Evolutionary conservation across 1,140 invertebrate species (phyloP).

Genomic region (Trinorchestia longiramus): DNA sequence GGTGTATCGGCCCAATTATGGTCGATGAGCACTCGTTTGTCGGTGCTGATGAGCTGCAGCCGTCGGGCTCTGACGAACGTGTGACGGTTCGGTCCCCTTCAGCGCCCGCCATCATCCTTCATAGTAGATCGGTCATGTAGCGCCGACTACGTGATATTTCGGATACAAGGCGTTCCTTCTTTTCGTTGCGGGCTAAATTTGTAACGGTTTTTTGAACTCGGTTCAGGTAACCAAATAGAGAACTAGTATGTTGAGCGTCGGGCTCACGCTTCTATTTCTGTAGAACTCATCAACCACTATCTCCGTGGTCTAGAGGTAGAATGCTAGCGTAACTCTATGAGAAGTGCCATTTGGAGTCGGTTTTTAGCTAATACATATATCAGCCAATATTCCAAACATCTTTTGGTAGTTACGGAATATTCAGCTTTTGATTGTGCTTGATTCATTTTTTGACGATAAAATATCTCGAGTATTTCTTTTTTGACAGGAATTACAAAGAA

Average conservation of each 20-base stretch:
- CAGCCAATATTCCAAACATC: too few species aligned
- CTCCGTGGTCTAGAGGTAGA: neutral
- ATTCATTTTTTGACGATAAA: neutral
- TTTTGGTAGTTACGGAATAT: neutral
- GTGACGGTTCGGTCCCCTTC: neutral
- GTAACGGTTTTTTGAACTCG: neutral
- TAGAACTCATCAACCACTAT: neutral
- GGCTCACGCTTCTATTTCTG: neutral
- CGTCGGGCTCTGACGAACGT: constrained; percentile 5
- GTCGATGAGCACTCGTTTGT: constrained; percentile 33
- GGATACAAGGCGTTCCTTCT: neutral
- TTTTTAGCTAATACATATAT: neutral
- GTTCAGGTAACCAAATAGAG: neutral
- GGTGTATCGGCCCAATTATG: constrained; percentile 24
- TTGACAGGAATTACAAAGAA: neutral
- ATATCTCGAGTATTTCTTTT: neutral
- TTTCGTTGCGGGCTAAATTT: neutral
- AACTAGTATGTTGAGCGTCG: neutral
- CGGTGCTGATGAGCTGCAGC: neutral
- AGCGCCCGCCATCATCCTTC: neutral
- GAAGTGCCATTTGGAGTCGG: neutral
- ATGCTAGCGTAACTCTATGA: neutral
- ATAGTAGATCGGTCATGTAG: neutral
- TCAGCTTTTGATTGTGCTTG: neutral
- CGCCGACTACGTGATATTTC: neutral